Percentiles rank a stretch among this genome's conserved stretches.
Conservation (phyloP, 2,113 vertebrate species). For the Martes martes region DNA sequence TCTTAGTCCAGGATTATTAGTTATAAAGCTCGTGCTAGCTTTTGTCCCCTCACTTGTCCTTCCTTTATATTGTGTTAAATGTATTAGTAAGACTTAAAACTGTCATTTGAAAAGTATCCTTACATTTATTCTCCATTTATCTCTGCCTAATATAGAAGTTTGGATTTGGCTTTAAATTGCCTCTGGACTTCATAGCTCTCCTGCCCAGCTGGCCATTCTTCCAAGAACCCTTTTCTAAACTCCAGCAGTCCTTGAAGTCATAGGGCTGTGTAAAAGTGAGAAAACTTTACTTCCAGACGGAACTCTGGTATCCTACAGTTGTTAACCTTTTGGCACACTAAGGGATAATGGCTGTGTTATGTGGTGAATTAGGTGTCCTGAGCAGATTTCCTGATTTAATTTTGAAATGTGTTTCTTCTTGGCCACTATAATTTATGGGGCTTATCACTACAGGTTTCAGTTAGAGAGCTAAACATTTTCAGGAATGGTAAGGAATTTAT, state of each 20-base stretch:
- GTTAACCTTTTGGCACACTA: conserved; percentile 63
- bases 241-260: conserved; percentile 49
- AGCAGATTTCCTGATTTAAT: conserved; percentile 74
- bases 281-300: neutral
- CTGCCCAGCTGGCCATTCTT: conserved; percentile 59
- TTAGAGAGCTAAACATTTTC: conserved; percentile 59
- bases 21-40: conserved; percentile 27
- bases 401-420: conserved; percentile 72
- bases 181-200: conserved; percentile 53
- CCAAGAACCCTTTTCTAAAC: conserved; percentile 60
- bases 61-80: conserved; percentile 65
- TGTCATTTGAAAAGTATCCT: conserved; percentile 71
- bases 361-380: conserved; percentile 55
- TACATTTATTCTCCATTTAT: conserved; percentile 51
- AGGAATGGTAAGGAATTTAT: neutral
- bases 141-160: conserved; percentile 54
- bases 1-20: conserved; percentile 49
- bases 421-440: conserved; percentile 56
- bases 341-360: conserved; percentile 40
- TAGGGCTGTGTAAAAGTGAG: neutral
- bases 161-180: conserved; percentile 66
- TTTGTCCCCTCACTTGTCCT: conserved; percentile 59
- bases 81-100: conserved; percentile 75
- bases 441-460: conserved; percentile 58
- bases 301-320: conserved; percentile 5